Conservation (phyloP, 2,113 vertebrate species). For the Tachycineta bicolor region DNA sequence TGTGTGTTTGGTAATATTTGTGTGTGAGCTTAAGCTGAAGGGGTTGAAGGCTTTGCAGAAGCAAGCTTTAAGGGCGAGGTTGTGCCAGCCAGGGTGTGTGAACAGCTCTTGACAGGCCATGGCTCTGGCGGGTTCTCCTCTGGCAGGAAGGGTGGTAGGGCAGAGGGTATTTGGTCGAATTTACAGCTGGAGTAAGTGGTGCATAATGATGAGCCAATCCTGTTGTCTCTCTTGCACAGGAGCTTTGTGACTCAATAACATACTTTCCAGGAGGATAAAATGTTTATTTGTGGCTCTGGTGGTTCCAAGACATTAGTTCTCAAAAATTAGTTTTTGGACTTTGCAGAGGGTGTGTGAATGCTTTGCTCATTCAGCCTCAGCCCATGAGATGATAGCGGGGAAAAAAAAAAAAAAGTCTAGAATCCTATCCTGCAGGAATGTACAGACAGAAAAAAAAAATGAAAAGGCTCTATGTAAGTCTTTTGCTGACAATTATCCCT, state of each 20-base stretch:
- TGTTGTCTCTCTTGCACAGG: neutral
- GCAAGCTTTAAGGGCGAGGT: neutral
- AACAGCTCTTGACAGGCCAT: neutral
- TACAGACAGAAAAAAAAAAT: neutral
- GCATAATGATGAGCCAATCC: neutral
- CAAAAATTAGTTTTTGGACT: neutral
- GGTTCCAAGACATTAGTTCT: neutral
- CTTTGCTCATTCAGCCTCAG: neutral
- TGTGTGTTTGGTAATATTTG: neutral
- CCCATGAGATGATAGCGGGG: neutral
- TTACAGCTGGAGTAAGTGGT: neutral
- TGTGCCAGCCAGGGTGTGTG: neutral
- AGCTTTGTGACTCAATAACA: neutral
- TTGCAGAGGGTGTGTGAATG: neutral
- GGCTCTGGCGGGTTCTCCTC: neutral
- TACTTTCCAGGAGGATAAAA: neutral
- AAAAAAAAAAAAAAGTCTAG: neutral
- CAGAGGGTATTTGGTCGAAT: neutral
- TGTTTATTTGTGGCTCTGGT: neutral
- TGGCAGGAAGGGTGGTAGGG: neutral
- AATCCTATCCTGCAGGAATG: neutral
- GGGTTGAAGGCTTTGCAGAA: neutral
- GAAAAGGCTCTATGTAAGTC: neutral
- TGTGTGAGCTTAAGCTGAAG: neutral
- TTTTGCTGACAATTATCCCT: neutral